These are phyloP conservation scores for Mesoligia furuncula DNA, from an alignment of 2,888 invertebrate genomes.

Conservation along the genomic window DNA sequence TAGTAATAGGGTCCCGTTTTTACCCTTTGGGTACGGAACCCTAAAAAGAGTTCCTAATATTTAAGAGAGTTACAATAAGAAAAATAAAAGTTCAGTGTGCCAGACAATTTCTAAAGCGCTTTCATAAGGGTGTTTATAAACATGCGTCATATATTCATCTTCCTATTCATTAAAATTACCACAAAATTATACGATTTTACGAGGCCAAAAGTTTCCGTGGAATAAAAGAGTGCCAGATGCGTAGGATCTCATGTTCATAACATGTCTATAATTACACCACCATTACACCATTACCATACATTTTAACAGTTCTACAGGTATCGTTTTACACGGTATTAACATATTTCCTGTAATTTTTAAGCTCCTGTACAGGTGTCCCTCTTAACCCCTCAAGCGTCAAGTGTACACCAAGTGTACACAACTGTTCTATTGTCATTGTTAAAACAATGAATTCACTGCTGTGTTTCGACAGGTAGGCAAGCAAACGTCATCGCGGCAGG, in stretches of 20 bases:
- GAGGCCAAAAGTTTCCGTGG: slow-evolving; percentile 34
- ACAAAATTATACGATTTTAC: slow-evolving; percentile 32
- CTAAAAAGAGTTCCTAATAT: too few species aligned
- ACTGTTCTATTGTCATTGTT: too few species aligned
- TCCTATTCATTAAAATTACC: slow-evolving; percentile 30
- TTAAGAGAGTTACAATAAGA: not conserved
- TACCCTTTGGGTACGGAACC: too few species aligned
- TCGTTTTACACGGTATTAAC: not conserved
- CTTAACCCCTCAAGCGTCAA: not conserved
- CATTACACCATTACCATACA: too few species aligned
- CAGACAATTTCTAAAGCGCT: not conserved
- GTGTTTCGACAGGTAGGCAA: too few species aligned
- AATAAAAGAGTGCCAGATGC: slow-evolving; percentile 26
- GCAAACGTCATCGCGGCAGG: not conserved
- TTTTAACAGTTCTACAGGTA: slow-evolving; percentile 4
- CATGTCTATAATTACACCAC: slow-evolving; percentile 11
- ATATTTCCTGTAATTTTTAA: not conserved
- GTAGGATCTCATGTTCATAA: slow-evolving; percentile 16
- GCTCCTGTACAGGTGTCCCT: not conserved
- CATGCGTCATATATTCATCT: not conserved
- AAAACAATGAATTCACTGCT: too few species aligned
- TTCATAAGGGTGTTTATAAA: not conserved
- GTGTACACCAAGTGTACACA: too few species aligned
- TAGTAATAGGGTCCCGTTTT: too few species aligned
- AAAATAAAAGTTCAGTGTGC: not conserved